Conservation (phyloP, 2,888 invertebrate species). For the Orthosia cruda region DNA sequence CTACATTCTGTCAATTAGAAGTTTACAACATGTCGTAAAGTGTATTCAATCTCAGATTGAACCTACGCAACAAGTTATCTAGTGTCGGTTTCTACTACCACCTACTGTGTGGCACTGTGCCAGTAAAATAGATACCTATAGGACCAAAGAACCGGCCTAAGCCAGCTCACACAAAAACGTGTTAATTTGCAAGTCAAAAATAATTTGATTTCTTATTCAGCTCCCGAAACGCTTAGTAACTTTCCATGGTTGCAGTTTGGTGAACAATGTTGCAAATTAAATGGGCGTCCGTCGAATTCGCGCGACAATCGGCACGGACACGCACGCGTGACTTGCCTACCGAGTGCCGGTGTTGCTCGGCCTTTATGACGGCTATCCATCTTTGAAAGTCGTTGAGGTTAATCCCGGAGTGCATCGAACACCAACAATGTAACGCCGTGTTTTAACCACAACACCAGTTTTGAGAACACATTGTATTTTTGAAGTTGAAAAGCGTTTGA, state of each 20-base stretch:
- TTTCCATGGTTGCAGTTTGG: conserved; percentile 82
- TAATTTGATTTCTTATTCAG: conserved; percentile 74
- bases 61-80: conserved; percentile 2
- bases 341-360: conserved; percentile 66
- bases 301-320: conserved; percentile 78
- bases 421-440: conserved; percentile 66
- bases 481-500: conserved; percentile 25
- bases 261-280: conserved; percentile 86
- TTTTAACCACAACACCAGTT: conserved; percentile 58
- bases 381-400: conserved; percentile 75
- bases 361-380: conserved; percentile 77
- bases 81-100: not conserved
- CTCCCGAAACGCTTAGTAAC: conserved; percentile 73
- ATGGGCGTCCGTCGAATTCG: conserved; percentile 80
- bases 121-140: not conserved
- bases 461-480: conserved; percentile 52
- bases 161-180: conserved; percentile 19
- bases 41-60: not conserved
- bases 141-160: not conserved
- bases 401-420: conserved; percentile 76
- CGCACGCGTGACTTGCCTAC: conserved; percentile 79
- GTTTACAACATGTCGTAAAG: conserved; percentile 3
- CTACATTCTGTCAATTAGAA: not conserved
- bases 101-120: not conserved
- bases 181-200: conserved; percentile 63